Evolutionary conservation across 2,113 vertebrate species (phyloP).

Genomic region (Poeciliopsis turrubarensis): DNA sequence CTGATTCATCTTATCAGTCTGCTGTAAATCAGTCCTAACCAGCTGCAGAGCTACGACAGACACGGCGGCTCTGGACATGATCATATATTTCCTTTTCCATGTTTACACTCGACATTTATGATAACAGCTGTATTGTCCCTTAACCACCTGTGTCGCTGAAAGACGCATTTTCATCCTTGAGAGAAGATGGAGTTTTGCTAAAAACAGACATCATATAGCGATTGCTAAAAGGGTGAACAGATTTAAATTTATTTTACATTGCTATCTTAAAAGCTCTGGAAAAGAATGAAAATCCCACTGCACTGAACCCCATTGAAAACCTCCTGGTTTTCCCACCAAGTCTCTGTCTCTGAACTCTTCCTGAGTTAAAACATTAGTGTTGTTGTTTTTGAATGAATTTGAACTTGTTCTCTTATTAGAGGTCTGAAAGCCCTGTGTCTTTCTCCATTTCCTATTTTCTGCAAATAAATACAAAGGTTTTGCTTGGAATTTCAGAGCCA

Average conservation of each 20-base stretch:
- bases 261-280: slow-evolving; percentile 2
- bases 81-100: slow-evolving; percentile 47
- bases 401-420: no score
- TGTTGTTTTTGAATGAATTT: no score
- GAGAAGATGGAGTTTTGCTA: slow-evolving; percentile 16
- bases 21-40: slow-evolving; percentile 52
- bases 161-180: slow-evolving; percentile 25
- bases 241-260: slow-evolving; percentile 18
- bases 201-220: background rate
- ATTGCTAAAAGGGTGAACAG: slow-evolving; percentile 23
- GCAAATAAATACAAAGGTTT: no score
- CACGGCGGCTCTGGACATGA: slow-evolving; percentile 48
- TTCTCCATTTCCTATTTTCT: no score
- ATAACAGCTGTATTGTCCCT: slow-evolving; percentile 40
- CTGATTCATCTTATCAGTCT: slow-evolving; percentile 43
- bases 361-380: no score
- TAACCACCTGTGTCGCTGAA: slow-evolving; percentile 29
- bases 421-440: no score
- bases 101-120: slow-evolving; percentile 54
- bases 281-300: no score
- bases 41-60: slow-evolving; percentile 41
- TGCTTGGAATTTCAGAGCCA: no score
- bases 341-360: no score
- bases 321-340: no score
- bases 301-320: no score